A percentile compares a stretch with the other conserved stretches of the same genome.
Conservation (phyloP, 1,140 invertebrate species). For the Listronotus bonariensis region DNA sequence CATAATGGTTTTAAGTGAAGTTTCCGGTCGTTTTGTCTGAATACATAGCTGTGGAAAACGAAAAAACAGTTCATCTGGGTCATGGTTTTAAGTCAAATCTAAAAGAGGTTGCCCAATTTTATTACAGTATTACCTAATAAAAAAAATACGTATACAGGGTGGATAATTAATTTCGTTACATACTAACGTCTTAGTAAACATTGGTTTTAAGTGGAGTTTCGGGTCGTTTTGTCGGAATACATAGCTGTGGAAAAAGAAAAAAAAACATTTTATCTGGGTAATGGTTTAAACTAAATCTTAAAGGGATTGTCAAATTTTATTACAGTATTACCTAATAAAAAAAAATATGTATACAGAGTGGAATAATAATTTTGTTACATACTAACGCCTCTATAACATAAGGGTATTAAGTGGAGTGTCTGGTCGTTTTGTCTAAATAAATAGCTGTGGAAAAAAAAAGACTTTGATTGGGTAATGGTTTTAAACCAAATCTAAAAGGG, state of each 20-base stretch:
- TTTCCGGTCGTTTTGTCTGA: not conserved
- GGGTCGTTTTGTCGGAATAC: slow-evolving; percentile 13
- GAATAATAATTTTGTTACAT: too few relatives aligned
- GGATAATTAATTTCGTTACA: not conserved
- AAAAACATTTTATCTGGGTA: not conserved
- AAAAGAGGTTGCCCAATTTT: too few relatives aligned
- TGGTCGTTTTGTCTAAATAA: not conserved
- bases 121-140: too few relatives aligned
- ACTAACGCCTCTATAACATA: slow-evolving; percentile 54
- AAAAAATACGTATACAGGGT: too few relatives aligned
- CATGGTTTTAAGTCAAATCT: not conserved
- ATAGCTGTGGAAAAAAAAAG: not conserved
- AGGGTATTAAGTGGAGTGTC: slow-evolving; percentile 37
- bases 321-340: too few relatives aligned
- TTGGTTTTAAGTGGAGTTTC: too few relatives aligned
- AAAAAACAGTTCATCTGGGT: slow-evolving; percentile 1
- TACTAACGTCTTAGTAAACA: too few relatives aligned
- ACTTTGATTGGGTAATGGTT: not conserved
- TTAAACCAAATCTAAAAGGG: too few relatives aligned
- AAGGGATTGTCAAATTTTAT: too few relatives aligned
- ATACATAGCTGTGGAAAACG: not conserved
- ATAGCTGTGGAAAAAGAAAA: not conserved
- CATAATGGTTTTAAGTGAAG: slow-evolving; percentile 46
- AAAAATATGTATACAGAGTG: too few relatives aligned
- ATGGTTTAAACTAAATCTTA: too few relatives aligned